Conservation (phyloP, 1,140 invertebrate genomes). For the Atta texana region DNA sequence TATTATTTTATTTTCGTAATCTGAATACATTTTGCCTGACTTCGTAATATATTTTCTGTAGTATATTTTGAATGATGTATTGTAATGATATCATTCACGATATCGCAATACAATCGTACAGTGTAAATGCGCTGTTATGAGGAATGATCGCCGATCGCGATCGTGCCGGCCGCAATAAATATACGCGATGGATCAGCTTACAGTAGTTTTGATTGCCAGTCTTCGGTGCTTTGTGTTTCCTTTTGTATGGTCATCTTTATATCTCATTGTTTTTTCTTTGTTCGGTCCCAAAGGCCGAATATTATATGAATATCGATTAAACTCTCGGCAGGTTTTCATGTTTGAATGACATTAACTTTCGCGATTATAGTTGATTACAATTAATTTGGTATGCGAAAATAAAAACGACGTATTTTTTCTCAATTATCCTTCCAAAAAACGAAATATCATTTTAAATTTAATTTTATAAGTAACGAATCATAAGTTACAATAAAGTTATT, state of each 20-base stretch:
- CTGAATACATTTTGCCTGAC: neutral
- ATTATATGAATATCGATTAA: conserved; percentile 48
- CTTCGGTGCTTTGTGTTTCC: conserved; percentile 73
- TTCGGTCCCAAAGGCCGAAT: conserved; percentile 31
- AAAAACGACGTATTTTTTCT: neutral
- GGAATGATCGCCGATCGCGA: conserved; percentile 48
- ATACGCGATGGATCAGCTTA: conserved; percentile 69
- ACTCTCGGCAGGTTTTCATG: conserved; percentile 28
- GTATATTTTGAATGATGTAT: neutral
- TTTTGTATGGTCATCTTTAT: conserved; percentile 35
- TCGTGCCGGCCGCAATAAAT: conserved; percentile 67
- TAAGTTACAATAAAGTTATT: neutral
- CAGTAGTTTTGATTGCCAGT: conserved; percentile 81
- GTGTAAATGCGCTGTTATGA: conserved; percentile 11
- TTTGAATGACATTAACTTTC: neutral
- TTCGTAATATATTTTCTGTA: neutral
- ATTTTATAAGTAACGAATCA: neutral
- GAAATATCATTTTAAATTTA: neutral
- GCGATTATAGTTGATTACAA: neutral
- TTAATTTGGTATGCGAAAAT: neutral
- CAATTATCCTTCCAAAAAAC: neutral
- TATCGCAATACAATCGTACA: conserved; percentile 14
- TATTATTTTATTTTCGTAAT: conserved; percentile 1
- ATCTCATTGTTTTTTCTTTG: neutral
- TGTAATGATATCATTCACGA: neutral